Base-by-base conservation (phyloP, 2,888 invertebrate genomes). In the Barypeithes pellucidus region DNA sequence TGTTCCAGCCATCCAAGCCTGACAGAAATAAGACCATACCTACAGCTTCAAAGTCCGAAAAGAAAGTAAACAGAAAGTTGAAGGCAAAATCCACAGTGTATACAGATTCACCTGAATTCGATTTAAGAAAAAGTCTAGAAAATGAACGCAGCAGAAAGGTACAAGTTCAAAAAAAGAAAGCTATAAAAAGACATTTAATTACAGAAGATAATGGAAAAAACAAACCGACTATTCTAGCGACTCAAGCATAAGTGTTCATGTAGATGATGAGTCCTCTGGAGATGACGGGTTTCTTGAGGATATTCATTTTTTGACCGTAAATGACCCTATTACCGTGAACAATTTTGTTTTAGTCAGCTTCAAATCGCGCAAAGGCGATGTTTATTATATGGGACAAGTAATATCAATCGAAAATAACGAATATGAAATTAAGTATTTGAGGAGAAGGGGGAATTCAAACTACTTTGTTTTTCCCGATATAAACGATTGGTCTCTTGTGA, bases 401-500 rank as follows among this genome's bases (percentile, higher is more conserved):
- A 7, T 36, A 9, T 36, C 36, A 36, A 36, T 36, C 14, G 43
- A 7, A 43, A 45, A 45, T 45, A 45, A 16, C 18, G 8, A 45
- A 45, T 45, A 16, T 36, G 36, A 36, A 36, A 36, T 36, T 36
- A 41, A 14, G 41, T 41, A 41, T 41, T 41, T 41, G 14, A 41
- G 41, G 5, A 41, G 41, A 41, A 9, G 41, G 41, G 41, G 41
- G 3, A 14, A 41, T 41, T 41, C 41, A 41, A 41, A 41, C 41
- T 41, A 41, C 41, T 41, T 41, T 41, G 41, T 41, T 41, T 41
- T 41, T 41, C 41, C 41, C 41, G 41, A 41, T 41, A 41, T 41
- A 14, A 14, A 41, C 41, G 41, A 41, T 41, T 41, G 41, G 41
- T 14, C 41, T 41, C 41, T 41, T 41, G 41, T 41, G 14, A 41